Base-by-base conservation (phyloP, 2,888 invertebrate species). In the Troides helena region DNA sequence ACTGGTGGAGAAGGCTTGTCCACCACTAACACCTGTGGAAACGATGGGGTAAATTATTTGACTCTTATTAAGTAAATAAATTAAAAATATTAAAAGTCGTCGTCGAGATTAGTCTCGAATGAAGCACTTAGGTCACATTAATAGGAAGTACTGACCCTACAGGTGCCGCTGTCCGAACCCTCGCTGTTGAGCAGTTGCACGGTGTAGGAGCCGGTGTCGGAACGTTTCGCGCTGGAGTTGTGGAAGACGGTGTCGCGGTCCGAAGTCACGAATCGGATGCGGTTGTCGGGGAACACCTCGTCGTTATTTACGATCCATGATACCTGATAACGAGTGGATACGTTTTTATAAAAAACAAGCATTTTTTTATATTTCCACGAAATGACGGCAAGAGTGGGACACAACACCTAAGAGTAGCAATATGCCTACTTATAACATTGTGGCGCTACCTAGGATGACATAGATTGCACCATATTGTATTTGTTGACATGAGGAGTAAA, bases 141-240 rank as follows among this genome's bases (percentile, higher is more conserved):
- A 23, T 59, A 50, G 36, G 14, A 50, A 60, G n/a, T 66, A 81
- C 90, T 85, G 74, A 94, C 99, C 88, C 97, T 96, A 92, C 99
- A 97, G 50, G 97, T 95, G 39, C 97, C 98, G 12, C 98, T 96
- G 85, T 99, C 99, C 1, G 96, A 96, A 21, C 99, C 99, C 79
- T 97, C 97, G 74, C 94, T 95, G 88, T 99, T 99, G 17, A 96
- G 94, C 76, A 99, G 93, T 81, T 96, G 96, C 63, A 99, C 96
- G 0, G 97, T 96, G 85, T 99, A 99, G 10, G 95, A 96, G 62
- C 99, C 99, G 25, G 97, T 96, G 85, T 99, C 99, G 0, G 95
- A 95, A 62, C 99, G 95, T 87, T 98, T 97, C 0, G 99, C 98
- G 67, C 94, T 95, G 79, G 97, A 97, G 87, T 99, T 99, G 71